Percentiles rank a stretch among this genome's conserved stretches.
Conservation (phyloP, 2,113 vertebrate genomes). For the Mobula birostris region DNA sequence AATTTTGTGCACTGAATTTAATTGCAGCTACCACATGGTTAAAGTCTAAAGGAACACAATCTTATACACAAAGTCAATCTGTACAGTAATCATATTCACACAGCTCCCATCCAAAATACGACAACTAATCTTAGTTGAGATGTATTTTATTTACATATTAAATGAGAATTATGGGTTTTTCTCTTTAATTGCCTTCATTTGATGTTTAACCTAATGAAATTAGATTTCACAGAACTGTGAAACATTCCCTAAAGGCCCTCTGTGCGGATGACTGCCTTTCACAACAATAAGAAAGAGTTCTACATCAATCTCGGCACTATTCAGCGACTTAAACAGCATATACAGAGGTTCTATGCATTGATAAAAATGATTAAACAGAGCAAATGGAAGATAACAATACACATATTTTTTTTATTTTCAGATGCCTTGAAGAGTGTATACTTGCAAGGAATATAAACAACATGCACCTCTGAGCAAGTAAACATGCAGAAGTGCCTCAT, state of each 20-base stretch:
- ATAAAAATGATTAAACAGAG: not conserved
- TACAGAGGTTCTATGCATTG: not conserved
- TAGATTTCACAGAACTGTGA: conserved; percentile 27
- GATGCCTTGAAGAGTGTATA: not conserved
- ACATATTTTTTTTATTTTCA: not conserved
- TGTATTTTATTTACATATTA: conserved; percentile 28
- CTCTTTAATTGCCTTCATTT: conserved; percentile 22
- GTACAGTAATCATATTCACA: not conserved
- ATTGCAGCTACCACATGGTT: not conserved
- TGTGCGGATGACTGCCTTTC: not conserved
- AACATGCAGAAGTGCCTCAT: not conserved
- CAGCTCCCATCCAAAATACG: too few species aligned
- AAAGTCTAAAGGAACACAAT: not conserved
- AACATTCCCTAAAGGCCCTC: conserved; percentile 13
- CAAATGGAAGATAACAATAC: not conserved
- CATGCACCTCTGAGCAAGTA: not conserved
- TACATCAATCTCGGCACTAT: not conserved
- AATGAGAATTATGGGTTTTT: conserved; percentile 18
- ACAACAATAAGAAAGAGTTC: not conserved
- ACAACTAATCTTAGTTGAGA: not conserved
- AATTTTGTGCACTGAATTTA: not conserved
- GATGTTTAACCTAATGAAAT: conserved; percentile 33
- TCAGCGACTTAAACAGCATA: not conserved
- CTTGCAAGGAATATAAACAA: conserved; percentile 11
- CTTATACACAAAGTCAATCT: not conserved